phyloP scores from a whole-genome alignment of 2,888 invertebrate genomes.

The Clunio marinus region DNA sequence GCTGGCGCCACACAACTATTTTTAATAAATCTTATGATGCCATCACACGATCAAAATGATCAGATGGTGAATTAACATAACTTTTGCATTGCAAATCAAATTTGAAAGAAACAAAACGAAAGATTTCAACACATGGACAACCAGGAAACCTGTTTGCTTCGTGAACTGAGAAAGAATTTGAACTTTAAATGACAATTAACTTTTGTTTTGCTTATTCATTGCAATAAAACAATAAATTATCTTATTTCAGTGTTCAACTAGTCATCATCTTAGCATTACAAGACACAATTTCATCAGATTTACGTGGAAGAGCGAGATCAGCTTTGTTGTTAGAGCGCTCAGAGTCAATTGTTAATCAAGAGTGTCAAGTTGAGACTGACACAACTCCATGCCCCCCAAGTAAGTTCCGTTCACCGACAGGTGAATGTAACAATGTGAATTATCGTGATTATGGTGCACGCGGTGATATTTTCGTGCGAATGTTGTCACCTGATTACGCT shows the following conservation, averaged over 20 bases:
- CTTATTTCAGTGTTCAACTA: slow-evolving; percentile 26
- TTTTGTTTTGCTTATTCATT: neutral
- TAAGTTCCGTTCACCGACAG: slow-evolving; percentile 75
- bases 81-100: too few species aligned
- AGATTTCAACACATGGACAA: neutral
- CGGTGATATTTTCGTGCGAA: slow-evolving; percentile 70
- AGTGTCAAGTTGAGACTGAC: slow-evolving; percentile 35
- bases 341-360: slow-evolving; percentile 36
- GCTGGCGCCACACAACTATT: too few species aligned
- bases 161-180: neutral
- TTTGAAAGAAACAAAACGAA: too few species aligned
- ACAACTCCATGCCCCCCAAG: slow-evolving; percentile 68
- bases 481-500: slow-evolving; percentile 67
- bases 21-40: too few species aligned
- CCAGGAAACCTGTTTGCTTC: neutral
- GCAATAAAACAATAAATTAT: too few species aligned
- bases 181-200: slow-evolving; percentile 4
- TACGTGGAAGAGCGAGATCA: slow-evolving; percentile 39
- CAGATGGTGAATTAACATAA: too few species aligned
- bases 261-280: slow-evolving; percentile 35
- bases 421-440: slow-evolving; percentile 84
- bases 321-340: slow-evolving; percentile 40
- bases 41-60: too few species aligned
- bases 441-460: slow-evolving; percentile 79
- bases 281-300: slow-evolving; percentile 40